These are phyloP conservation scores for Capitella teleta DNA, from an alignment of 1,140 invertebrate species.

Conservation along the genomic window DNA sequence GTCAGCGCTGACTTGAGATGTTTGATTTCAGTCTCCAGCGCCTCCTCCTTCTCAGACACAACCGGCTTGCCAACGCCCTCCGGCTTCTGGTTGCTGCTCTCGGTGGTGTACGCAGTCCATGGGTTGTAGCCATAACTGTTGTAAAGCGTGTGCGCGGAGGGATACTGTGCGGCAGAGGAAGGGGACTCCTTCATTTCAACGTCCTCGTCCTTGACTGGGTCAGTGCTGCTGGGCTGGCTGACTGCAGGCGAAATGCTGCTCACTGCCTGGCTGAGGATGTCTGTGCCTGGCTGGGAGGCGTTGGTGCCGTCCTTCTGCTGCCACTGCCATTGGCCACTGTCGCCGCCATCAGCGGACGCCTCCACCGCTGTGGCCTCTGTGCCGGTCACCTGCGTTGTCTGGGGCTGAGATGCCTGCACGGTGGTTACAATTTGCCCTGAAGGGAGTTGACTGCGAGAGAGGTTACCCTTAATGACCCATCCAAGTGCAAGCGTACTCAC, in stretches of 20 bases:
- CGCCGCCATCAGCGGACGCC: background rate
- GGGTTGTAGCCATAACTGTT: constrained; percentile 9
- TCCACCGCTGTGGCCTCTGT: too few relatives aligned
- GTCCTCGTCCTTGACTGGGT: too few relatives aligned
- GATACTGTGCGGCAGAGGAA: background rate
- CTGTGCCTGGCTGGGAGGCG: too few relatives aligned
- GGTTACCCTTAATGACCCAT: too few relatives aligned
- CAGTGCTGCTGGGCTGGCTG: constrained; percentile 5
- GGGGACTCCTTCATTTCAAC: too few relatives aligned
- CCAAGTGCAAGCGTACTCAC: too few relatives aligned
- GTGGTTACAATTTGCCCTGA: too few relatives aligned
- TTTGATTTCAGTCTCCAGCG: constrained; percentile 10
- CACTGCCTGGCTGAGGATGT: background rate
- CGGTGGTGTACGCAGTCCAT: background rate
- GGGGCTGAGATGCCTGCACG: too few relatives aligned
- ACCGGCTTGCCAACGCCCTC: background rate
- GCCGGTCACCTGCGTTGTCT: too few relatives aligned
- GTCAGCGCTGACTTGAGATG: constrained; percentile 11
- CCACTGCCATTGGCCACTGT: background rate
- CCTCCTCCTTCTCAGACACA: constrained; percentile 1
- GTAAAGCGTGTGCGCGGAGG: constrained; percentile 8
- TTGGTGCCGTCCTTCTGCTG: background rate
- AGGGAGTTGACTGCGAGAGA: too few relatives aligned
- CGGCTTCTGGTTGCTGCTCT: background rate
- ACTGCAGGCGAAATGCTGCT: background rate